Evolutionary conservation across 1,140 invertebrate genomes (phyloP).

Genomic region (Drosophila nannoptera): DNA sequence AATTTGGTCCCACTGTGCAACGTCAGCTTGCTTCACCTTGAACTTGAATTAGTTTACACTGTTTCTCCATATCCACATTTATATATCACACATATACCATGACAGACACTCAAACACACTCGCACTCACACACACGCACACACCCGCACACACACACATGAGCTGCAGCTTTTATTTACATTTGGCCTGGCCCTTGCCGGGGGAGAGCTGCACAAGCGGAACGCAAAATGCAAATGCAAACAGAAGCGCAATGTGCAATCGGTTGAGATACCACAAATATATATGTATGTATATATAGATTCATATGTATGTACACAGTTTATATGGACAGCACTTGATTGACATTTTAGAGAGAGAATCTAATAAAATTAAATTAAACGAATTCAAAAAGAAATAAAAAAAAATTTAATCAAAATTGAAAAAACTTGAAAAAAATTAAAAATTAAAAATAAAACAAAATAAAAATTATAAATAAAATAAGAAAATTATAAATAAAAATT

Average conservation of each 20-base stretch:
- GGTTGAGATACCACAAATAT: background rate
- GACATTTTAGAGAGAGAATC: too few relatives aligned
- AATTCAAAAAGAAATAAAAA: too few relatives aligned
- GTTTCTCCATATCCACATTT: constrained; percentile 56
- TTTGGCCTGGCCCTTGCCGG: background rate
- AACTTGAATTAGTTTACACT: constrained; percentile 70
- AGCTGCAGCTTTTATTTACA: constrained; percentile 21
- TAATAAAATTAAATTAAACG: too few relatives aligned
- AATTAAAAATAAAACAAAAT: too few relatives aligned
- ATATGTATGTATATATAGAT: constrained; percentile 10
- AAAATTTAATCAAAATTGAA: too few relatives aligned
- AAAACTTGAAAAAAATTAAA: too few relatives aligned
- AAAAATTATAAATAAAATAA: too few relatives aligned
- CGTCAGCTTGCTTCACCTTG: constrained; percentile 51
- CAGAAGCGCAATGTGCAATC: too few relatives aligned
- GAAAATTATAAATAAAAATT: too few relatives aligned
- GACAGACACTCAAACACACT: background rate
- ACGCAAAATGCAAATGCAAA: background rate
- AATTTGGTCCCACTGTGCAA: background rate
- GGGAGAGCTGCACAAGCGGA: background rate
- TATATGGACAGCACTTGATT: too few relatives aligned
- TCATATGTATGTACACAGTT: too few relatives aligned
- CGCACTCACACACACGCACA: background rate
- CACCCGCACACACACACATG: background rate
- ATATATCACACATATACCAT: constrained; percentile 30